Evolutionary conservation across 2,113 vertebrate genomes (phyloP), one percentile per base, ranked within the genome.

Genomic region (Cariama cristata): DNA sequence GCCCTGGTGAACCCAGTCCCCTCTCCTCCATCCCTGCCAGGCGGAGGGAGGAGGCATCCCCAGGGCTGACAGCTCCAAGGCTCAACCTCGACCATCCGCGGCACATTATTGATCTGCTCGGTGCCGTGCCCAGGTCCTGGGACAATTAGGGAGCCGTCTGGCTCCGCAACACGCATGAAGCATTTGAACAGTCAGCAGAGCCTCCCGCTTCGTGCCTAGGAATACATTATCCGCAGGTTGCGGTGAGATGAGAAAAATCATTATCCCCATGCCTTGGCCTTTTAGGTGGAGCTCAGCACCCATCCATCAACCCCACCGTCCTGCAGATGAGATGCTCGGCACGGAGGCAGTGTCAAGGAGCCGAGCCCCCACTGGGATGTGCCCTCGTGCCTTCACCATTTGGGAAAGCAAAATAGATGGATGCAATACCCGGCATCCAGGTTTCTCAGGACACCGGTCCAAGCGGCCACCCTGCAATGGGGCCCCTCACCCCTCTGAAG

Each of bases 141-240:
- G 87, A 77, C 75, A 32, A 87, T 79, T 12, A 20, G 13, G 28
- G 38, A 77, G n/a, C 47, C 0, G 6, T 72, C 71, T 71, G 79
- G n/a, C 80, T 62, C 73, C 1, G 10, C 30, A 20, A 49, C 49
- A 59, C 7, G 13, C 3, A 2, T 2, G 4, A 75, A 71, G 38
- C 38, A 12, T 62, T 69, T 30, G 49, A 93, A 52, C 5, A 92
- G 75, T n/a, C 68, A 40, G 74, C 74, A 32, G 76, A 79, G 88
- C 59, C 64, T 93, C 53, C 45, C 0, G 3, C 76, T 66, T 12
- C 87, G 14, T 97, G 97, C 92, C 50, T 33, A 7, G 56, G 93
- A 95, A 97, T 97, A 95, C 80, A 88, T 97, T 96, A 97, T 20
- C 68, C 4, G 3, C 50, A 66, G 62, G 49, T 44, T 80, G 58